Evolutionary conservation across 2,113 vertebrate genomes (phyloP).

Genomic region (Nipponia nippon): DNA sequence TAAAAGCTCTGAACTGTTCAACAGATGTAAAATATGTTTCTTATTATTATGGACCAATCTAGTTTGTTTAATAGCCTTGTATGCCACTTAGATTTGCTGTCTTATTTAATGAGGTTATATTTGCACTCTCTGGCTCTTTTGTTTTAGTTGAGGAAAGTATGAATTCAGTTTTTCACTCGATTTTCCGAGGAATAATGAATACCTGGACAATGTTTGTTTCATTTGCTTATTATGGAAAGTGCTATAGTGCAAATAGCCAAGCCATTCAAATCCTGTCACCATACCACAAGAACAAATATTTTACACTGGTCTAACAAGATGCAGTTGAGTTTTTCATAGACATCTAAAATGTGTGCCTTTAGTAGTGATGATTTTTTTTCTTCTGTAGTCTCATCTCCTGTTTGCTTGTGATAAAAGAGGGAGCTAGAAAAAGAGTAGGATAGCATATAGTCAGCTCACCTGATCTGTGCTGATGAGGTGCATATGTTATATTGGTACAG

Average conservation of each 20-base stretch:
- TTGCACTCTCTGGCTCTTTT: constrained; percentile 16
- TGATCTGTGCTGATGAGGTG: not conserved
- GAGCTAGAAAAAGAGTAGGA: not conserved
- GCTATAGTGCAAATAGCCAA: not conserved
- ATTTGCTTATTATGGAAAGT: not conserved
- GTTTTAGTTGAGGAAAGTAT: not conserved
- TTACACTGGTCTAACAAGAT: constrained; percentile 2
- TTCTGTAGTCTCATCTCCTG: not conserved
- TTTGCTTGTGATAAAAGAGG: not conserved
- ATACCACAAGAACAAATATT: constrained; percentile 14
- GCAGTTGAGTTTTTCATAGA: not conserved
- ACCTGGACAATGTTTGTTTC: not conserved
- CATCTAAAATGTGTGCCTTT: not conserved
- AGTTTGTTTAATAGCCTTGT: constrained; percentile 72
- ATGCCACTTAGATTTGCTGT: constrained; percentile 55
- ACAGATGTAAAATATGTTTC: constrained; percentile 79
- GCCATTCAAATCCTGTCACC: constrained; percentile 22
- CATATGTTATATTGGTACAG: not conserved
- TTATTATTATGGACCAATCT: constrained; percentile 73
- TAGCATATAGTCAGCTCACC: not conserved
- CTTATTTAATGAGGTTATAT: constrained; percentile 69
- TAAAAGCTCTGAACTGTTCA: constrained; percentile 71
- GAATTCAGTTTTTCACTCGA: not conserved
- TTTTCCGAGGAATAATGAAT: constrained; percentile 6
- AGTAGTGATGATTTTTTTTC: not conserved